Base-by-base conservation (phyloP, 1,140 invertebrate species). In the Drosophila equinoxialis region DNA sequence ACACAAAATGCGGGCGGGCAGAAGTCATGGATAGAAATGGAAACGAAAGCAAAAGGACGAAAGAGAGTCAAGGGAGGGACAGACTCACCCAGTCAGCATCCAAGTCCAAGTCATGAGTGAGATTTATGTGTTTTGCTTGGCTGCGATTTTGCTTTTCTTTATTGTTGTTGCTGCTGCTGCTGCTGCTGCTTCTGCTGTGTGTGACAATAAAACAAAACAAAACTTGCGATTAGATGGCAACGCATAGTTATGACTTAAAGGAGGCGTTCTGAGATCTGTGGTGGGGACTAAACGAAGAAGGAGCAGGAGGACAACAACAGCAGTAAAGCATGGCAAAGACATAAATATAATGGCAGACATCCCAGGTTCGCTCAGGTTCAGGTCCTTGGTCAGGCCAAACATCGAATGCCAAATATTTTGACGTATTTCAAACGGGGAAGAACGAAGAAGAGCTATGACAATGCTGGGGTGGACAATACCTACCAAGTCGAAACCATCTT, bases 361-460 rank as follows among this genome's bases (percentile, higher is more conserved):
- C 60, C 60, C 57, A 59, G 60, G 59, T 61, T 75, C 30, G 42
- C 33, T 63, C 48, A 62, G 33, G 70, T 37, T 63, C 55, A 68
- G 57, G 74, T 71, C 64, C 65, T 73, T 63, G 39, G 68, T 61
- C 73, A 71, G 71, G 71, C 45, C 71, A 80, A 80, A 70, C 84
- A 89, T 89, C 84, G 84, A 89, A 89, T 84, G 85, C 80, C 84
- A 89, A 89, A 89, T 89, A 89, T 89, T 89, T 89, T 89, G 84
- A 89, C 77, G 84, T 90, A 84, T 89, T 84, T 89, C 84, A 69
- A 67, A 70, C 67, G 73, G n/a, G 55, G 37, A 10, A 30, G 30
- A 58, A 51, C 33, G 26, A 20, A 58, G 64, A 42, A 51, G 23
- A 61, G 81, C 64, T 51, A 51, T 51, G 17, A 51, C 45, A 51